Conservation (phyloP, 2,113 vertebrate genomes). For the Ammospiza nelsoni region DNA sequence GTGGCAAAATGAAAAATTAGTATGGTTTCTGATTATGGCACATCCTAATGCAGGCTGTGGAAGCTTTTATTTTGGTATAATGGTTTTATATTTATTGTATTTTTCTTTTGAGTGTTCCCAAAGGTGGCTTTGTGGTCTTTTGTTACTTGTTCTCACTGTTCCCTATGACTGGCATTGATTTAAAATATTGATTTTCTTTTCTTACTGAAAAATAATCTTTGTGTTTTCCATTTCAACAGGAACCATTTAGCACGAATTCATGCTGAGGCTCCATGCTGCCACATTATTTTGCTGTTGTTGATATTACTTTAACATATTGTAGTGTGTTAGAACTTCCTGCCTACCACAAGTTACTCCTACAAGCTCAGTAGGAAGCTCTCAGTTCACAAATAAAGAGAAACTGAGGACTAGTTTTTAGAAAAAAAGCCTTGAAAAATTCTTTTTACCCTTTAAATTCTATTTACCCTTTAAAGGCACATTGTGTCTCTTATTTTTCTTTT, state of each 20-base stretch:
- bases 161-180: slow-evolving; percentile 30
- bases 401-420: neutral
- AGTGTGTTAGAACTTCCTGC: slow-evolving; percentile 41
- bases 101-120: slow-evolving; percentile 14
- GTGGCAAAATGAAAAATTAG: neutral
- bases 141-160: slow-evolving; percentile 15
- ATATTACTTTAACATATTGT: slow-evolving; percentile 32
- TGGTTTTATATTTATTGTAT: neutral
- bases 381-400: slow-evolving; percentile 49
- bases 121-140: neutral
- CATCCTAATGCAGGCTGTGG: neutral
- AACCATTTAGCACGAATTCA: slow-evolving; percentile 24
- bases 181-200: slow-evolving; percentile 52
- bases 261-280: neutral
- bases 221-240: slow-evolving; percentile 40
- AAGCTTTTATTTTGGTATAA: neutral
- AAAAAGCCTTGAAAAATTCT: neutral
- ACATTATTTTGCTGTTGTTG: slow-evolving; percentile 53
- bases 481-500: slow-evolving; percentile 7
- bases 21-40: neutral
- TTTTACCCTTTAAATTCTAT: neutral
- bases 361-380: slow-evolving; percentile 39
- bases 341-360: slow-evolving; percentile 44
- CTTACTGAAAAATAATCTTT: slow-evolving; percentile 43
- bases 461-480: neutral